Conservation (phyloP, 2,113 vertebrate genomes). For the Ancistrus triradiatus region DNA sequence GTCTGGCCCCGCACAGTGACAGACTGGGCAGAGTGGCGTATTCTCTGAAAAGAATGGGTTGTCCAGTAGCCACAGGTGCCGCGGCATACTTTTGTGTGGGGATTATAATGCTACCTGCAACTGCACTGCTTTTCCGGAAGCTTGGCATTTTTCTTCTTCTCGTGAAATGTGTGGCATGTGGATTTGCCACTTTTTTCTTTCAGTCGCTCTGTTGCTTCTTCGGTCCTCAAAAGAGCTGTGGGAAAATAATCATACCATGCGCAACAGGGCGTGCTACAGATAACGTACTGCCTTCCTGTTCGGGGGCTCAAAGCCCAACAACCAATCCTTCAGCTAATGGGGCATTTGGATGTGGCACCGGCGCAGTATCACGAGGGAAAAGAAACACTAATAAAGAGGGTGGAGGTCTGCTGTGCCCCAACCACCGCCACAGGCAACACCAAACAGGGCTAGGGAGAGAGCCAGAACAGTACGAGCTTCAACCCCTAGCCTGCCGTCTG, state of each 20-base stretch:
- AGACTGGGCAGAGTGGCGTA: slow-evolving; percentile 91
- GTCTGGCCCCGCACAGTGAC: slow-evolving; percentile 85
- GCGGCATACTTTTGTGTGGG: slow-evolving; percentile 85
- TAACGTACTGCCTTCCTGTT: slow-evolving; percentile 50
- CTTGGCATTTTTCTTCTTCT: slow-evolving; percentile 91
- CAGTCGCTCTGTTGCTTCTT: slow-evolving; percentile 96
- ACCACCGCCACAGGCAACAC: slow-evolving; percentile 57
- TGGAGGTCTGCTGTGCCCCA: slow-evolving; percentile 65
- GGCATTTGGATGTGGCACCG: slow-evolving; percentile 68
- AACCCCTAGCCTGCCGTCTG: slow-evolving; percentile 84
- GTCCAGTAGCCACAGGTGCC: slow-evolving; percentile 85
- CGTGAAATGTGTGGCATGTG: slow-evolving; percentile 93
- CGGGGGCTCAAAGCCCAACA: slow-evolving; percentile 47
- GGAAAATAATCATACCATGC: slow-evolving; percentile 82
- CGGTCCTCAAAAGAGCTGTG: slow-evolving; percentile 88
- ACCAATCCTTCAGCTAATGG: slow-evolving; percentile 65
- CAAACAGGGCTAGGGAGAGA: slow-evolving; percentile 58
- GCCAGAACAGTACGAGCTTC: slow-evolving; percentile 89
- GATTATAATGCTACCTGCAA: slow-evolving; percentile 88
- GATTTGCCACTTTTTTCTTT: slow-evolving; percentile 96
- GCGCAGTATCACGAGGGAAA: slow-evolving; percentile 63
- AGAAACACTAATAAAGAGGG: slow-evolving; percentile 67
- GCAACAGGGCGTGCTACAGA: slow-evolving; percentile 66
- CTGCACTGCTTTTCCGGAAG: slow-evolving; percentile 83
- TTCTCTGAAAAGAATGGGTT: slow-evolving; percentile 89